Evolutionary conservation across 1,140 invertebrate genomes (phyloP), one percentile per base, ranked within the genome.

Genomic region (Lasioglossum albipes): DNA sequence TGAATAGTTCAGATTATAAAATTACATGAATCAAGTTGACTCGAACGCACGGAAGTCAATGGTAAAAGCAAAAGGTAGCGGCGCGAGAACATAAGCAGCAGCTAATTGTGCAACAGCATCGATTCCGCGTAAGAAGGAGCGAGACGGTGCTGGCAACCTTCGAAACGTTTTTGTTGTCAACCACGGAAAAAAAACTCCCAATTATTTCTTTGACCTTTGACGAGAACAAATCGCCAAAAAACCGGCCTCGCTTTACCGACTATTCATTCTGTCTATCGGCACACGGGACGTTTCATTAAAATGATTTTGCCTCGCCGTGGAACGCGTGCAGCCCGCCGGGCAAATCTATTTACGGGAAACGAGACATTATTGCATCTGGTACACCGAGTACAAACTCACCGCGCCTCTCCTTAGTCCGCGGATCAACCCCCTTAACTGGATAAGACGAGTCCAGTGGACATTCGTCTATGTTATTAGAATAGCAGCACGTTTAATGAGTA

Each of bases 331-430:
- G 65, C 52, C 75, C 75, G 68, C 75, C 65, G 49, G 65, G 75
- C 41, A 69, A 41, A n/a, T 76, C 75, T 76, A 69, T 76, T 69
- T 76, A 69, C 75, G 75, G 65, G 54, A 76, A 76, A 42, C 65
- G 75, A 61, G 65, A 69, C 65, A 66, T 69, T 61, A 68, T 76
- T 69, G 75, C 75, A 76, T 52, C 75, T 76, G 75, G 73, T 66
- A 45, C 73, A 41, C 41, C 73, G 73, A 36, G 45, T 13, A 31
- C 42, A 41, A 31, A 31, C 31, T 65, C 16, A 0, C 31, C 72
- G 16, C 61, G 61, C 42, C 41, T 41, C 27, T 41, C 62, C 62
- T 20, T 31, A 52, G 49, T 57, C 16, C 65, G 2, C n/a, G 75
- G 66, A 59, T 59, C 54, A 76, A 76, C 65, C 65, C 75, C 65